Evolutionary conservation across 2,888 invertebrate genomes (phyloP).

Genomic region (Ennomos erosarius): DNA sequence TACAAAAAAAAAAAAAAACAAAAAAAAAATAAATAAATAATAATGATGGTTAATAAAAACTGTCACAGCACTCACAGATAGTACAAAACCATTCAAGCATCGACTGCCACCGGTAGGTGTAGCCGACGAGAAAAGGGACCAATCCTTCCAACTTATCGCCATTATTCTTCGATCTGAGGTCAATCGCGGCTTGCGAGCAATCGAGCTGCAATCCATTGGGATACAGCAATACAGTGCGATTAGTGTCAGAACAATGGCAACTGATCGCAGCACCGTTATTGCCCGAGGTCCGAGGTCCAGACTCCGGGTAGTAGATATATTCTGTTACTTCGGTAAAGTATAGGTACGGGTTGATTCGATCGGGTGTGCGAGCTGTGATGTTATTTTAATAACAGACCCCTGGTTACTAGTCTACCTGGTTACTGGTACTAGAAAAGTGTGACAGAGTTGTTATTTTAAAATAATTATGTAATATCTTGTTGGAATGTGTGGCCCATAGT

Average conservation of each 20-base stretch:
- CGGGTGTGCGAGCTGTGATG: constrained; percentile 25
- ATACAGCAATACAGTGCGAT: constrained; percentile 67
- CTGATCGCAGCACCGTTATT: constrained; percentile 67
- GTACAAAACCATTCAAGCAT: too few species aligned
- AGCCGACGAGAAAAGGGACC: too few species aligned
- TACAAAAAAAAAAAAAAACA: too few species aligned
- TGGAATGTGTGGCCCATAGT: too few species aligned
- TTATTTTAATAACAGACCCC: constrained; percentile 22
- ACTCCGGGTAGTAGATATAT: not conserved
- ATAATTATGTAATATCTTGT: too few species aligned
- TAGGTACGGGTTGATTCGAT: constrained; percentile 31
- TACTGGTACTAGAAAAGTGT: too few species aligned
- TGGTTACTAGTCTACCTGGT: too few species aligned
- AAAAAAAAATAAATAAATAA: too few species aligned
- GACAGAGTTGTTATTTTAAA: too few species aligned
- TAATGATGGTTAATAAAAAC: too few species aligned
- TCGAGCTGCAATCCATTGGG: constrained; percentile 24
- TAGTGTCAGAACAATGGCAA: constrained; percentile 79
- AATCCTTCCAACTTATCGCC: not conserved
- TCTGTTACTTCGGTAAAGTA: not conserved
- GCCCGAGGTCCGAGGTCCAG: constrained; percentile 24
- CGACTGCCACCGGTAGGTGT: too few species aligned
- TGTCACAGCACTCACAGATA: too few species aligned
- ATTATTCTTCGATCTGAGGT: constrained; percentile 15
- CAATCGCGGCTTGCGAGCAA: constrained; percentile 27